Evolutionary conservation across 2,113 vertebrate species (phyloP).

Genomic region (Pongo pygmaeus): DNA sequence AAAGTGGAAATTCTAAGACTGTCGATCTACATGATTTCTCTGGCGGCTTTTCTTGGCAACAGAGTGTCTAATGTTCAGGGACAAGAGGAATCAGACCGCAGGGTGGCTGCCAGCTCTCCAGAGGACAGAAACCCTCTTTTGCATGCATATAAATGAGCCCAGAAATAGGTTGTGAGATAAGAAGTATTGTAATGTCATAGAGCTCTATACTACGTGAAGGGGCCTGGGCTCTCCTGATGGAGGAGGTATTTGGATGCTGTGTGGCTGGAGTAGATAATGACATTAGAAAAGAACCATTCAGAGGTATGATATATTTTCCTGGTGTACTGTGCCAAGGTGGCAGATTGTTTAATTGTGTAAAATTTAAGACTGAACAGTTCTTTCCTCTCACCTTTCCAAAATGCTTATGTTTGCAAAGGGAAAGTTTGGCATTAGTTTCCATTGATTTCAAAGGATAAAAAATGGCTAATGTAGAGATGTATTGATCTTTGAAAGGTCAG

Average conservation of each 20-base stretch:
- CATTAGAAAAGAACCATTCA: slow-evolving; percentile 50
- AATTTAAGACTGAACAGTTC: slow-evolving; percentile 69
- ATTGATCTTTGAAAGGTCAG: slow-evolving; percentile 87
- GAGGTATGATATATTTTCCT: slow-evolving; percentile 67
- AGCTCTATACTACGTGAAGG: neutral
- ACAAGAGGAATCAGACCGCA: slow-evolving; percentile 40
- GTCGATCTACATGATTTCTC: slow-evolving; percentile 42
- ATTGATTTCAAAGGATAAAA: slow-evolving; percentile 81
- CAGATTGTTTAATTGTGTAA: slow-evolving; percentile 70
- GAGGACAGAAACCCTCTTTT: slow-evolving; percentile 10
- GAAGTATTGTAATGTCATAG: neutral
- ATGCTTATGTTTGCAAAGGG: slow-evolving; percentile 78
- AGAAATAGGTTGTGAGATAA: slow-evolving; percentile 29
- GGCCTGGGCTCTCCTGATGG: neutral
- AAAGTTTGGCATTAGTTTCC: slow-evolving; percentile 82
- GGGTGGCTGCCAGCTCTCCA: slow-evolving; percentile 60
- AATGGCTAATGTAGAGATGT: slow-evolving; percentile 82
- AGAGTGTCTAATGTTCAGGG: slow-evolving; percentile 42
- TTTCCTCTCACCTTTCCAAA: slow-evolving; percentile 72
- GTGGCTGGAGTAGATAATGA: slow-evolving; percentile 36
- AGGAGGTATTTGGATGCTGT: slow-evolving; percentile 17
- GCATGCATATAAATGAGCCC: slow-evolving; percentile 28
- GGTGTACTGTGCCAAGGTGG: slow-evolving; percentile 49
- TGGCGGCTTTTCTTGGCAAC: slow-evolving; percentile 52
- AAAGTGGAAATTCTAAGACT: slow-evolving; percentile 70